Base-by-base conservation (phyloP, 2,113 vertebrate species). In the Tor tambroides region DNA sequence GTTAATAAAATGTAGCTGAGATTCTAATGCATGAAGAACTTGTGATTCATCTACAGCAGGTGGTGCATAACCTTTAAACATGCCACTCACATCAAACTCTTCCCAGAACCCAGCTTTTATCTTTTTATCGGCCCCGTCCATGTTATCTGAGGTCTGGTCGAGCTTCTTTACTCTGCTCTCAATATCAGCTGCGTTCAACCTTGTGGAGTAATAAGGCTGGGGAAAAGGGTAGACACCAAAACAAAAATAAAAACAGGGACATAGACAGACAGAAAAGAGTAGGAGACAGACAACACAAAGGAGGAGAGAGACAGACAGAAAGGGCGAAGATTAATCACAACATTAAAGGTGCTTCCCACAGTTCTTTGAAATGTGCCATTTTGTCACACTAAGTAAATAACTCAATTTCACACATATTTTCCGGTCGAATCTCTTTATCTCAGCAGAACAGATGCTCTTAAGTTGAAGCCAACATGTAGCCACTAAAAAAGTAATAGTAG, bases 21-120 rank as follows among this genome's bases (percentile, higher is more conserved):
- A 30, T 32, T 43, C 43, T 51, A 51, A 77, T 76, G n/a, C 6
- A 51, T 28, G 15, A 26, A 78, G 26, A 54, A 78, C 7, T 49
- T 54, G 46, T 41, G 69, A 28, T 78, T 49, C 43, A 51, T 78
- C 46, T 49, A 54, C 69, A 17, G 43, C 75, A 51, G 15, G 17
- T 32, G 49, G 28, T 21, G 30, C 11, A 59, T 21, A 35, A 56
- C 77, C 26, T 65, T 63, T 10, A 63, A 43, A 77, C 15, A 10
- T 10, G 8, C 49, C 56, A 86, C 95, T 94, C 87, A 99, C 97
- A 46, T 99, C 98, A 93, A 99, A 99, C 92, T 99, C 98, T 87
- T 99, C 98, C 98, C 98, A 98, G 94, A 99, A 99, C 78, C 98
- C 98, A 0, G 97, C 98, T 90, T 98, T 99, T 93, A 93, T 93